A percentile compares a stretch with the other conserved stretches of the same genome.
These are phyloP conservation scores for Euclidia mi DNA, from an alignment of 2,888 invertebrate species.

Conservation along the genomic window DNA sequence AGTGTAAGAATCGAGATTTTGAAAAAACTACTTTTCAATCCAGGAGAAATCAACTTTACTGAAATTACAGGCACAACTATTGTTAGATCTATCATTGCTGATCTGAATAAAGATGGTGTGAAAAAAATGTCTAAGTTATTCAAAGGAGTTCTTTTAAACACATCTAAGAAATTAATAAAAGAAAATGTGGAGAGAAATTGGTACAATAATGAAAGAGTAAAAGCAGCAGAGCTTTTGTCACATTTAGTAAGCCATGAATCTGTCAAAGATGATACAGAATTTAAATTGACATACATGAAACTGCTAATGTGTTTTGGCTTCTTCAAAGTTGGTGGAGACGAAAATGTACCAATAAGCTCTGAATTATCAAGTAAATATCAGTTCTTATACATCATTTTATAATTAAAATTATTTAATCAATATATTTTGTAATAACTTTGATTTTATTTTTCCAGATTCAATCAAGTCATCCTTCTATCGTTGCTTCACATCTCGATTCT, in stretches of 20 bases:
- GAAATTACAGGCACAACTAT: slow-evolving; percentile 92
- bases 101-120: slow-evolving; percentile 90
- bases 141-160: slow-evolving; percentile 90
- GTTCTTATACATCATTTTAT: background rate
- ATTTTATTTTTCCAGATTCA: slow-evolving; percentile 79
- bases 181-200: slow-evolving; percentile 89
- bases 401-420: background rate
- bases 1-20: slow-evolving; percentile 90
- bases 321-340: slow-evolving; percentile 89
- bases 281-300: slow-evolving; percentile 92
- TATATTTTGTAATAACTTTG: background rate
- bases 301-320: slow-evolving; percentile 92
- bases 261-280: slow-evolving; percentile 89
- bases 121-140: slow-evolving; percentile 91
- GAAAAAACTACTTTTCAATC: slow-evolving; percentile 91
- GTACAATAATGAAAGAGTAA: slow-evolving; percentile 92
- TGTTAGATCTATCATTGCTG: slow-evolving; percentile 91
- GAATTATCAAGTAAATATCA: slow-evolving; percentile 90
- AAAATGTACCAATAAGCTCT: slow-evolving; percentile 85
- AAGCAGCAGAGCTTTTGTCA: slow-evolving; percentile 89
- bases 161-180: slow-evolving; percentile 85
- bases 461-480: slow-evolving; percentile 93
- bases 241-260: slow-evolving; percentile 89
- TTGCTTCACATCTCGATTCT: slow-evolving; percentile 92
- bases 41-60: slow-evolving; percentile 93